Evolutionary conservation across 1,140 invertebrate species (phyloP).

Genomic region (Drosophila fuyamai): DNA sequence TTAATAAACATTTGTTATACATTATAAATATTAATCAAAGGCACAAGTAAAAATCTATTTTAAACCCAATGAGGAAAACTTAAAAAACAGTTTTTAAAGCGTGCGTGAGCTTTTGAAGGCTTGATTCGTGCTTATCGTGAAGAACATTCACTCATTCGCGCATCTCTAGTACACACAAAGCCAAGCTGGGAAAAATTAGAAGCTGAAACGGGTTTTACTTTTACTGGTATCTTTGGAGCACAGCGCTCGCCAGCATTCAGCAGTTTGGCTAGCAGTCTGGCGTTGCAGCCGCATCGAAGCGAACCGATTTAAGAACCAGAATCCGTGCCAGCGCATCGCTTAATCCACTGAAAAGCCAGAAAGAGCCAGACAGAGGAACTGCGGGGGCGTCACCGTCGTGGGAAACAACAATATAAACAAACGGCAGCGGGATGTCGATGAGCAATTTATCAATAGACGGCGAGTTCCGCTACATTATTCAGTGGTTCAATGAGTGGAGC

Average conservation of each 20-base stretch:
- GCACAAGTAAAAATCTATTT: too few species aligned
- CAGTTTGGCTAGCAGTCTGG: slow-evolving; percentile 27
- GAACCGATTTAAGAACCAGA: slow-evolving; percentile 1
- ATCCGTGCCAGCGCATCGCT: slow-evolving; percentile 18
- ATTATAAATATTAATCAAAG: background rate
- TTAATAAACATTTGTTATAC: background rate
- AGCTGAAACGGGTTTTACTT: slow-evolving; percentile 59
- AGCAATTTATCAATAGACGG: slow-evolving; percentile 86
- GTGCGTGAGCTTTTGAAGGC: too few species aligned
- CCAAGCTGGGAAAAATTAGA: slow-evolving; percentile 55
- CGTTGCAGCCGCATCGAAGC: slow-evolving; percentile 30
- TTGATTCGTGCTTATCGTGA: slow-evolving; percentile 1
- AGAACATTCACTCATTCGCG: background rate
- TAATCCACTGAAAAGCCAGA: slow-evolving; percentile 5
- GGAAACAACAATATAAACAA: slow-evolving; percentile 34
- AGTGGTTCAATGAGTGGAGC: slow-evolving; percentile 96
- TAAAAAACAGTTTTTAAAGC: too few species aligned
- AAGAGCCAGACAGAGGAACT: slow-evolving; percentile 16
- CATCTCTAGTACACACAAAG: slow-evolving; percentile 42
- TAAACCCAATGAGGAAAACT: too few species aligned
- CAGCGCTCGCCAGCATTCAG: slow-evolving; percentile 20
- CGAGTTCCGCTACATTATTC: slow-evolving; percentile 91
- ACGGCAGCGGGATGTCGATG: slow-evolving; percentile 66
- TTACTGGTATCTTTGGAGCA: slow-evolving; percentile 58
- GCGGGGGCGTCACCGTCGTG: slow-evolving; percentile 37